A percentile compares a stretch with the other conserved stretches of the same genome.
Conservation (phyloP, 1,140 invertebrate genomes). For the Drosophila pallidifrons region DNA sequence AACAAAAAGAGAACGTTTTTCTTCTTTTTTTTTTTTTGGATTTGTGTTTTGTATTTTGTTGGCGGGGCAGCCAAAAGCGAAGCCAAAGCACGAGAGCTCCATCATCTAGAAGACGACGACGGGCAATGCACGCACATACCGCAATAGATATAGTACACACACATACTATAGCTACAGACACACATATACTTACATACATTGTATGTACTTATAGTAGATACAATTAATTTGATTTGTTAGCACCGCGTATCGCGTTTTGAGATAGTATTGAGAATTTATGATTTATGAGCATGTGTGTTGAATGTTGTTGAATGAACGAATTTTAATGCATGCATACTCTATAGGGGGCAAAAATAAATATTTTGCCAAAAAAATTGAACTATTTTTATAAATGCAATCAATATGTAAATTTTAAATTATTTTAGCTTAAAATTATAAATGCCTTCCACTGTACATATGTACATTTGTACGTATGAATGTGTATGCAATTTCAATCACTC, state of each 20-base stretch:
- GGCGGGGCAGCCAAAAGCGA: slow-evolving; percentile 66
- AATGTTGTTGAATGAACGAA: too few species aligned
- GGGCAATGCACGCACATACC: slow-evolving; percentile 56
- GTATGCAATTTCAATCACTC: slow-evolving; percentile 18
- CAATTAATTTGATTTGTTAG: slow-evolving; percentile 78
- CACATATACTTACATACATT: background rate
- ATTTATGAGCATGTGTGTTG: background rate
- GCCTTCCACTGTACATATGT: slow-evolving; percentile 10
- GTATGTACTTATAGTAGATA: slow-evolving; percentile 62
- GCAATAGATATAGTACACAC: slow-evolving; percentile 59
- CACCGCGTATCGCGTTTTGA: slow-evolving; percentile 31
- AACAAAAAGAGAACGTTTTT: slow-evolving; percentile 70
- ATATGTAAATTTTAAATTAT: too few species aligned
- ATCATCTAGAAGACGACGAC: slow-evolving; percentile 75
- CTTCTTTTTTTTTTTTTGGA: slow-evolving; percentile 10
- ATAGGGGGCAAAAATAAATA: too few species aligned
- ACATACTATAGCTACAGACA: slow-evolving; percentile 21
- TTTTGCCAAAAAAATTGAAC: too few species aligned
- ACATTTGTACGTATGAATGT: slow-evolving; percentile 3
- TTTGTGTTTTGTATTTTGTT: slow-evolving; percentile 28
- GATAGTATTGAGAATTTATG: slow-evolving; percentile 21
- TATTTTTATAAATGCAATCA: too few species aligned
- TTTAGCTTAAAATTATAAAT: too few species aligned
- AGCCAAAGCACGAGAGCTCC: slow-evolving; percentile 54
- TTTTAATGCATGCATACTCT: too few species aligned